Conservation (phyloP, 2,113 vertebrate species). For the Lucifuga dentata region DNA sequence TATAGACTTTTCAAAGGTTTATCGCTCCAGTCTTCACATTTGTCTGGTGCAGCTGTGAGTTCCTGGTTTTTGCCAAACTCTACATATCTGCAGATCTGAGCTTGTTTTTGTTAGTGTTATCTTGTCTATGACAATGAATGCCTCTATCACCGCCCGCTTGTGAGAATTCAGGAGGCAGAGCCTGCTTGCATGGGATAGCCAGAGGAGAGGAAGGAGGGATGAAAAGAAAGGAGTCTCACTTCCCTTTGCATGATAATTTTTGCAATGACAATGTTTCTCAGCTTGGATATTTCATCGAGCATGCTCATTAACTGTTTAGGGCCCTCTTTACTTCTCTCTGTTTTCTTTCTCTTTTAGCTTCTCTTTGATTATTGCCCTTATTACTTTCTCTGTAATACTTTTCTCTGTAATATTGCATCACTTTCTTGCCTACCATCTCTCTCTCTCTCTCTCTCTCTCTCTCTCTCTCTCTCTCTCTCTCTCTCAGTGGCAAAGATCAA, state of each 20-base stretch:
- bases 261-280: conserved; percentile 17
- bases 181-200: conserved; percentile 69
- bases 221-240: conserved; percentile 16
- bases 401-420: conserved; percentile 15
- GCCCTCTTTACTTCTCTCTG: conserved; percentile 7
- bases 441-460: neutral
- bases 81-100: conserved; percentile 35
- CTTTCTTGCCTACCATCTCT: conserved; percentile 17
- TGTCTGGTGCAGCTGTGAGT: conserved; percentile 14
- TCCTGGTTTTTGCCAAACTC: conserved; percentile 12
- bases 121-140: conserved; percentile 20
- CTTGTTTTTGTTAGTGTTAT: conserved; percentile 24
- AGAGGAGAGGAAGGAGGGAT: neutral
- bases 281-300: conserved; percentile 45
- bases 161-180: conserved; percentile 33
- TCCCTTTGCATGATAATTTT: conserved; percentile 72
- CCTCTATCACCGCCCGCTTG: conserved; percentile 37
- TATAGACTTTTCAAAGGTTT: too few relatives aligned
- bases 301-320: conserved; percentile 56
- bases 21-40: too few relatives aligned
- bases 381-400: neutral
- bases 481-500: conserved; percentile 76
- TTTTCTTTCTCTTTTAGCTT: conserved; percentile 1
- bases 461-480: neutral
- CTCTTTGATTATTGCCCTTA: neutral